A percentile compares a stretch with the other conserved stretches of the same genome.
Conservation (phyloP, 1,140 invertebrate genomes). For the Bradynema listronoti region DNA sequence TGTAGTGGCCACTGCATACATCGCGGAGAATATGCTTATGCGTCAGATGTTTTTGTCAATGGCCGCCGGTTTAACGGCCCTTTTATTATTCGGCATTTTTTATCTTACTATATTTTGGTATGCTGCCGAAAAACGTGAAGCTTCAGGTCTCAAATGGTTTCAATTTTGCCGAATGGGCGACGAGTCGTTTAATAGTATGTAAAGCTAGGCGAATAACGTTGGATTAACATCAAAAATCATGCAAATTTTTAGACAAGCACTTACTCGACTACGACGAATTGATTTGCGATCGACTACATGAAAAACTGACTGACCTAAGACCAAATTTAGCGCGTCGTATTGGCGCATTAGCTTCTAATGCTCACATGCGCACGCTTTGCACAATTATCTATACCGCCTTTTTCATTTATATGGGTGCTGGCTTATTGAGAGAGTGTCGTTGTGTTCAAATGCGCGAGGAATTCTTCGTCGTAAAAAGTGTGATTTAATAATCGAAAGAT, state of each 20-base stretch:
- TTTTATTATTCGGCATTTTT: conserved; percentile 30
- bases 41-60: conserved; percentile 22
- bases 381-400: conserved; percentile 14
- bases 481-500: too few relatives aligned
- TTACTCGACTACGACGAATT: conserved; percentile 34
- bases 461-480: too few relatives aligned
- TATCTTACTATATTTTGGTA: conserved; percentile 38
- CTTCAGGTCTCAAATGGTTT: conserved; percentile 43
- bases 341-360: conserved; percentile 21
- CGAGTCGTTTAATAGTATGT: conserved; percentile 33
- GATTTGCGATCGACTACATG: conserved; percentile 29
- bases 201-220: neutral
- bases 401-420: conserved; percentile 5
- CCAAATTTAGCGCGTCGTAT: conserved; percentile 25
- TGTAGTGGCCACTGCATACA: too few relatives aligned
- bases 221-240: neutral
- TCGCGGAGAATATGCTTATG: too few relatives aligned
- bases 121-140: conserved; percentile 25
- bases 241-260: conserved; percentile 24
- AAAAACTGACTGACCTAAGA: conserved; percentile 36
- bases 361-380: conserved; percentile 10
- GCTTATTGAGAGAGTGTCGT: neutral
- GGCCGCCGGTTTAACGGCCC: conserved; percentile 21
- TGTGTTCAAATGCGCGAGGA: too few relatives aligned
- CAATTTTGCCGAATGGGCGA: conserved; percentile 36